Evolutionary conservation across 2,797 vertebrate genomes (phyloP).

Genomic region (Mallotus villosus): DNA sequence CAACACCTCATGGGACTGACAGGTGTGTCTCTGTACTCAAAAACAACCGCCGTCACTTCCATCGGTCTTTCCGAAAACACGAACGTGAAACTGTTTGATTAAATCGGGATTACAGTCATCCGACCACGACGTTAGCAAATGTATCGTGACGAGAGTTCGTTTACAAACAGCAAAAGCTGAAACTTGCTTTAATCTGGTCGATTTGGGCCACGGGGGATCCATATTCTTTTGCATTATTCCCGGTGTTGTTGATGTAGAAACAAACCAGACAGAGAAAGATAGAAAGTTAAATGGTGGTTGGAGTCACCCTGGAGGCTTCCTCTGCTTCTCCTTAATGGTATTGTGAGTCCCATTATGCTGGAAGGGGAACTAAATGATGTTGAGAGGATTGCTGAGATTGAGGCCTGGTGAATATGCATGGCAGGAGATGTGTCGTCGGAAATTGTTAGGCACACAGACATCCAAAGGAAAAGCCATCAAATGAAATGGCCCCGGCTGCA

Average conservation of each 20-base stretch:
- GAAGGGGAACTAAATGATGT: slow-evolving; percentile 28
- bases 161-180: background rate
- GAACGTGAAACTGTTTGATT: no score
- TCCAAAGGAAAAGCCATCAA: slow-evolving; percentile 47
- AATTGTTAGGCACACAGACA: slow-evolving; percentile 57
- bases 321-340: slow-evolving; percentile 33
- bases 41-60: no score
- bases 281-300: slow-evolving; percentile 22
- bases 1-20: no score
- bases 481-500: slow-evolving; percentile 37
- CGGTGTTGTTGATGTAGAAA: slow-evolving; percentile 27
- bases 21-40: no score
- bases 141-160: no score
- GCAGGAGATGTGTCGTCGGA: slow-evolving; percentile 58
- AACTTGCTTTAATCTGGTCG: background rate
- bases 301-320: slow-evolving; percentile 26
- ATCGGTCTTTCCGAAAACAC: background rate
- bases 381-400: slow-evolving; percentile 56
- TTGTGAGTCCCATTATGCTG: slow-evolving; percentile 31
- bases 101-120: no score
- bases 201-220: background rate
- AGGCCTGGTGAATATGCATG: slow-evolving; percentile 53
- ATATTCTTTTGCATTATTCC: background rate
- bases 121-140: no score
- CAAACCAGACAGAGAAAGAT: slow-evolving; percentile 5